Base-by-base conservation (phyloP, 2,797 vertebrate genomes). In the Sylvia borin region DNA sequence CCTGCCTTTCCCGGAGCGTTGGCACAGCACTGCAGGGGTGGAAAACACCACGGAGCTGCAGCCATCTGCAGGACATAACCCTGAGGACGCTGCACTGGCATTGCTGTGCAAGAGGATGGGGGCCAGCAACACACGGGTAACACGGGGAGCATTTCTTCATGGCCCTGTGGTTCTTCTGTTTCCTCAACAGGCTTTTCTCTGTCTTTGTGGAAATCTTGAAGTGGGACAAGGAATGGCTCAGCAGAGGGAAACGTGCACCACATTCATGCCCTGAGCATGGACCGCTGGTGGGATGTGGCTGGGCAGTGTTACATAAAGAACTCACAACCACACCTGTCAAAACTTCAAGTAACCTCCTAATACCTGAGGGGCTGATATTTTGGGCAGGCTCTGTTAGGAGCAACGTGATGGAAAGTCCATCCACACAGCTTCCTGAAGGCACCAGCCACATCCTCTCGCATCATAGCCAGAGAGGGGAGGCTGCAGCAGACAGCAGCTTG, bases 121-220 rank as follows among this genome's bases (percentile, higher is more conserved):
- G 16, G 47, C 16, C 48, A 81, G 27, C 3, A 78, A 55, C 0
- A 0, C 40, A 48, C 0, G 1, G 13, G 32, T 60, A 60, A 72
- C 0, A 0, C 0, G 0, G 27, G 32, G 15, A 92, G n/a, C 6
- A 16, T 32, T 64, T 76, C 47, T 54, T 50, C 61, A 47, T 0
- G 0, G 19, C 47, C 7, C 31, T 11, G 34, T 17, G 27, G 42
- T 29, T 92, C 57, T 57, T 58, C 29, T 43, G 26, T 6, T 26
- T 38, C 36, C 38, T 78, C 45, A 43, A 15, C 16, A 61, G 76
- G 50, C 26, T 51, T 7, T 77, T 51, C 78, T 43, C 6, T 2
- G 47, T 55, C 60, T 38, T 42, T 60, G 20, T 24, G 31, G 40
- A 40, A 84, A 67, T 18, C 34, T 22, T 2, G 0, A 87, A 87